Evolutionary conservation across 1,140 invertebrate genomes (phyloP), one percentile per base, ranked within the genome.

Genomic region (Propsilocerus akamusi): DNA sequence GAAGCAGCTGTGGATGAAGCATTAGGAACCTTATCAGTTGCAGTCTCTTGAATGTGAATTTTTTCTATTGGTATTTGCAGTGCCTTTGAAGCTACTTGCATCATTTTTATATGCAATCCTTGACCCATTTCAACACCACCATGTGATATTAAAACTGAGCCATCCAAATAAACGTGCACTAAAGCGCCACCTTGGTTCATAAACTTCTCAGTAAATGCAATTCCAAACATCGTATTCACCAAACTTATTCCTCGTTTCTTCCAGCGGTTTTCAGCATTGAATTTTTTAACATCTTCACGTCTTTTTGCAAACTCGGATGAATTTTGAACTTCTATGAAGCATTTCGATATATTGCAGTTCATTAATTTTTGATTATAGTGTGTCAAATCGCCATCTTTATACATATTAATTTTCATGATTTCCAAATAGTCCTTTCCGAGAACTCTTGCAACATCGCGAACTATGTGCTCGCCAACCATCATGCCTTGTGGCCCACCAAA

Each of bases 401-500:
- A 86, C 49, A 90, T 63, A 66, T 89, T 87, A 20, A 75, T 59
- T 55, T 53, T 71, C 66, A 22, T 41, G 3, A 76, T 57, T 55
- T 71, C 67, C 7, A 70, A 61, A 10, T 72, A 58, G 59, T 80
- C 75, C 47, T 77, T 75, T 1, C 73, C 70, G 12, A 90, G 64
- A 56, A 73, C 75, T 34, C 76, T 71, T 5, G 89, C 86, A 14
- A 93, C 72, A 54, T 86, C 77, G 46, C 79, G 69, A 22, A 90
- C 73, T 34, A 89, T 80, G 53, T 72, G 77, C 68, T 95, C 90
- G 1, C 73, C 78, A 2, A 78, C 71, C 59, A 89, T 81, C 86
- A 92, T 92, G 26, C 82, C 87, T 64, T 93, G 89, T 0, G 89
- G 89, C 0, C 80, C 86, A 11, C 89, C 88, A 60, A 92, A 93